Base-by-base conservation (phyloP, 2,113 vertebrate genomes). In the Tamias sibiricus region DNA sequence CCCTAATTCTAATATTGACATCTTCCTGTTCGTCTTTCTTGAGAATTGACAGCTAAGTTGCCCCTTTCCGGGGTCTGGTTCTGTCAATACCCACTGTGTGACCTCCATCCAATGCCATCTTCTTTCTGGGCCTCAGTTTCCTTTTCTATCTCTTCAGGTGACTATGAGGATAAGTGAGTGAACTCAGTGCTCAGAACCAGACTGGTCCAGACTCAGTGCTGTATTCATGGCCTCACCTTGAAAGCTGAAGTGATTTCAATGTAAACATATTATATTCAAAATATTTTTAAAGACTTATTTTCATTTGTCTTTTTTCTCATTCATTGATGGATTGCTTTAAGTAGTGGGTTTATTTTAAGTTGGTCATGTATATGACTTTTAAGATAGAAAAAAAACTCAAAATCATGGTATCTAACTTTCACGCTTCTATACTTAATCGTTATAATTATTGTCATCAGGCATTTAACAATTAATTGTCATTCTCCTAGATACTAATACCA, bases 341-440 rank as follows among this genome's bases (percentile, higher is more conserved):
- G 71, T 76, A 80, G 68, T 1, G 77, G 30, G 28, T 42, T 93
- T 44, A 42, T 52, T 92, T 84, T 79, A 90, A 86, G 7, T 59
- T 77, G 84, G 35, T 49, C 30, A 87, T 35, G 19, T 42, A 13
- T 14, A 80, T 24, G 17, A 64, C 26, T 72, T 87, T 59, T 64
- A 88, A 93, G 66, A 64, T 89, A 86, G 49, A 75, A 85, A 83
- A 42, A 75, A 85, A 42, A 12, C 14, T 77, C 87, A 68, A 91
- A 83, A 49, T 52, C 68, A 74, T 37, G 13, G 8, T 64, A 49
- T 69, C 20, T 40, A 92, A 35, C 9, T 17, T 81, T 30, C 13
- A 14, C 12, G 13, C 62, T 35, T 40, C 87, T 72, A 40, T 2
- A 32, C 44, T 57, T 71, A 17, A 40, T 52, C 72, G 68, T n/a